Percentiles rank a stretch among this genome's conserved stretches.
Evolutionary conservation across 2,113 vertebrate genomes (phyloP).

Genomic region (Ginglymostoma cirratum): DNA sequence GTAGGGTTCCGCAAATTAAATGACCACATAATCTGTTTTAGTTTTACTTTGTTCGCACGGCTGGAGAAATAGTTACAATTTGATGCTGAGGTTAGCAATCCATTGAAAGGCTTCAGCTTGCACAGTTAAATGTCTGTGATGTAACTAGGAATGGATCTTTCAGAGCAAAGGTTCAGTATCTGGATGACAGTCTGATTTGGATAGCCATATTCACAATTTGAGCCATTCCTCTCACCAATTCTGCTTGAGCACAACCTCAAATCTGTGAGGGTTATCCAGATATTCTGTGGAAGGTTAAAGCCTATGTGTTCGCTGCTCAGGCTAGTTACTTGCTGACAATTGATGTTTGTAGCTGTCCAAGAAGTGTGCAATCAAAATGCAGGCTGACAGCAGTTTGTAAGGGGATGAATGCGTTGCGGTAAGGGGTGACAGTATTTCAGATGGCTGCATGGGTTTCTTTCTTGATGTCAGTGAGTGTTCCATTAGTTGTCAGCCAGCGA

Average conservation of each 20-base stretch:
- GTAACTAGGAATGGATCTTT: background rate
- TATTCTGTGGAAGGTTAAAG: background rate
- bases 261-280: background rate
- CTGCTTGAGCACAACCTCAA: background rate
- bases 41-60: background rate
- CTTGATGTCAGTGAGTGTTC: background rate
- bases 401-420: background rate
- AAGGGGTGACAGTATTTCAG: background rate
- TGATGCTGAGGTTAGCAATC: background rate
- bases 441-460: background rate
- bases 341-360: background rate
- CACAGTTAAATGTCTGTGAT: background rate
- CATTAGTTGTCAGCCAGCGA: background rate
- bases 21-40: background rate
- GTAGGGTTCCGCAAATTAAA: background rate
- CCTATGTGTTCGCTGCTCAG: background rate
- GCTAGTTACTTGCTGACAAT: background rate
- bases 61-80: background rate
- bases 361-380: too few species aligned
- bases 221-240: background rate
- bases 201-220: background rate
- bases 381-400: background rate
- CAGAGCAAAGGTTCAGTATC: background rate
- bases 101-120: background rate
- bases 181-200: background rate